Evolutionary conservation across 2,797 vertebrate genomes (phyloP), one percentile per base, ranked within the genome.

Genomic region (Lepus oiostolus): DNA sequence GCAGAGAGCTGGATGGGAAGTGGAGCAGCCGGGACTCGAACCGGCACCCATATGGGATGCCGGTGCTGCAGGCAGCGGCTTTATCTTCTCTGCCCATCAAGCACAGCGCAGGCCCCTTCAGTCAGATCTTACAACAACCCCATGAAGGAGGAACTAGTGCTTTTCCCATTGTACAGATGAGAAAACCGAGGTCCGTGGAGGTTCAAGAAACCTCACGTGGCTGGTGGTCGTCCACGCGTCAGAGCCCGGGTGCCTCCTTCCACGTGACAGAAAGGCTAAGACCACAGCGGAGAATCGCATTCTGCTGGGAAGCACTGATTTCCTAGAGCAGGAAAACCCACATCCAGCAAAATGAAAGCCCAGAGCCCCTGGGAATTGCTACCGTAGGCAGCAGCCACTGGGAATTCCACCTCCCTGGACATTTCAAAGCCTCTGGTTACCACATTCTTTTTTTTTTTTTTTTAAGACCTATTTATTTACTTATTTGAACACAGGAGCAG

Each of bases 321-420:
- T 50, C 72, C 21, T 60, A 85, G 76, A 30, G 67, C 11, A 84
- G 76, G 92, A 95, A 86, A 94, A 42, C 22, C 22, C 58, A 89
- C 14, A 87, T 7, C 8, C 22, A 75, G 38, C 32, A 82, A 60
- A 84, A 77, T 85, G 72, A 84, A 90, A 67, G 28, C 32, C 0
- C 0, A 77, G 86, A 91, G 91, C 47, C 9, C 74, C 26, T 14
- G 16, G 42, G 50, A 38, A 30, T 87, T 85, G 47, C 70, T 65
- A 60, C 62, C 4, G 4, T 3, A 54, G 19, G 63, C 32, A 47
- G 52, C 6, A 3, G 6, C 16, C 19, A 1, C 79, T 84, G 85
- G 62, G 85, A 54, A 50, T 82, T 58, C 70, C 63, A 42, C 7
- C 19, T 79, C 54, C 77, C 38, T 32, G 14, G 75, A 26, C 10